Percentiles rank a stretch among this genome's conserved stretches.
phyloP scores from a whole-genome alignment of 2,888 invertebrate genomes.

The Noctua comes region DNA sequence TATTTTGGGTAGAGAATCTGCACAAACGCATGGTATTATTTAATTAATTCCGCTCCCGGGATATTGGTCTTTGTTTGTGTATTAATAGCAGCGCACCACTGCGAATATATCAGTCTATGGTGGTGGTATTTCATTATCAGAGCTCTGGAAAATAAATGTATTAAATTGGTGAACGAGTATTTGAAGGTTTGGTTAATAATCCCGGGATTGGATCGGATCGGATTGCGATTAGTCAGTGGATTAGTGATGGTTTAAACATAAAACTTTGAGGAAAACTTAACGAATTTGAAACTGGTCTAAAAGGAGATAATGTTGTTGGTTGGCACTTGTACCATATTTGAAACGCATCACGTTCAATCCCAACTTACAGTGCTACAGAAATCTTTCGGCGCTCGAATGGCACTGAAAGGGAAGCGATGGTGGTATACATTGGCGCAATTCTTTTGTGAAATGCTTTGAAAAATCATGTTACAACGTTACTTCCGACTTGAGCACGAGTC shows the following conservation, averaged over 20 bases:
- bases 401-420: too few relatives aligned
- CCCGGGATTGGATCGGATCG: too few relatives aligned
- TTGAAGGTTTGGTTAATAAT: not conserved
- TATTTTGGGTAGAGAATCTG: conserved; percentile 4
- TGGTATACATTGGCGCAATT: not conserved
- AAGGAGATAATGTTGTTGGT: not conserved
- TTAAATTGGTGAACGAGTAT: not conserved
- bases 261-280: not conserved
- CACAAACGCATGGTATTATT: conserved; percentile 46
- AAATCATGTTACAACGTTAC: not conserved
- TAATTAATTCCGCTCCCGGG: conserved; percentile 42
- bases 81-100: conserved; percentile 39
- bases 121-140: not conserved
- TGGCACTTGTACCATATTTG: not conserved
- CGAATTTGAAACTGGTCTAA: not conserved
- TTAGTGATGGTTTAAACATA: not conserved
- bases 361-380: too few relatives aligned
- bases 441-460: not conserved
- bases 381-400: not conserved
- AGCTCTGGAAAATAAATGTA: not conserved
- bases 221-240: not conserved
- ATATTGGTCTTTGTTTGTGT: conserved; percentile 44
- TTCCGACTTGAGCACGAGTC: not conserved
- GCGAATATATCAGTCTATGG: conserved; percentile 7
- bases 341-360: not conserved